Conservation (phyloP, 2,888 invertebrate genomes). For the Vanessa cardui region DNA sequence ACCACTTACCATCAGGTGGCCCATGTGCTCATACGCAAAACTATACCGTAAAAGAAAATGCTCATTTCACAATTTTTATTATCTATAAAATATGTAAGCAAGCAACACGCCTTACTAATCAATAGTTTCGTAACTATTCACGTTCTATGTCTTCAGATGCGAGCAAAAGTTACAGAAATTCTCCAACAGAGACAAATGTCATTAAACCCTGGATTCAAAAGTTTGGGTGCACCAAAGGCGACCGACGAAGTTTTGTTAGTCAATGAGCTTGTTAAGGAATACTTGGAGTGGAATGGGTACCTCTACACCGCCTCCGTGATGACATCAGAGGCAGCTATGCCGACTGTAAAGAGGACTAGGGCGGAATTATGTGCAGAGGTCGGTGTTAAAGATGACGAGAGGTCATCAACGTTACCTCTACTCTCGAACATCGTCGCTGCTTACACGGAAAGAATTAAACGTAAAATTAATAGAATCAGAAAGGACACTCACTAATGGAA, state of each 20-base stretch:
- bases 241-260: constrained; percentile 74
- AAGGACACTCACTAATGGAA: constrained; percentile 40
- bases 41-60: too few relatives aligned
- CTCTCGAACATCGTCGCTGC: constrained; percentile 81
- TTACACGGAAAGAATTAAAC: constrained; percentile 74
- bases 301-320: constrained; percentile 84
- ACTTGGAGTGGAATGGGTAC: constrained; percentile 88
- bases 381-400: constrained; percentile 79
- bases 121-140: too few relatives aligned
- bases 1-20: too few relatives aligned
- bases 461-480: constrained; percentile 67
- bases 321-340: constrained; percentile 73
- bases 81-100: too few relatives aligned
- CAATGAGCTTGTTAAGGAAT: constrained; percentile 86
- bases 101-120: too few relatives aligned
- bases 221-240: constrained; percentile 54
- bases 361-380: constrained; percentile 67
- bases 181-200: constrained; percentile 58
- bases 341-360: constrained; percentile 55
- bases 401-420: constrained; percentile 76
- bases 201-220: constrained; percentile 44
- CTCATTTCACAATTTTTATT: too few relatives aligned
- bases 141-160: constrained; percentile 53
- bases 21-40: too few relatives aligned
- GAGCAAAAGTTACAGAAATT: constrained; percentile 67